Percentiles rank a stretch among this genome's conserved stretches.
Evolutionary conservation across 2,888 invertebrate species (phyloP).

Genomic region (Meiosimyza decipiens): DNA sequence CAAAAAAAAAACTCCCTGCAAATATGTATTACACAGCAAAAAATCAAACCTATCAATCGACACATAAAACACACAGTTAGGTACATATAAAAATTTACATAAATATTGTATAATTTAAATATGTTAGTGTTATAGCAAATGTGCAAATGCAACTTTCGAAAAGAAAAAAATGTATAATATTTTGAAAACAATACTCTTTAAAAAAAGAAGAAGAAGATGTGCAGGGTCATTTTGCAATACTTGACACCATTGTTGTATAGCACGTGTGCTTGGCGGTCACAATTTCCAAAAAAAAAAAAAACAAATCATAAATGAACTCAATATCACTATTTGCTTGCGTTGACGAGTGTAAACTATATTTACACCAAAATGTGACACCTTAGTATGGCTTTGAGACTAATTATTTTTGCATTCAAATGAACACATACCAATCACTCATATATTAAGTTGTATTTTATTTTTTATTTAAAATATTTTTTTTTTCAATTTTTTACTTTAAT

Average conservation of each 20-base stretch:
- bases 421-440: too few relatives aligned
- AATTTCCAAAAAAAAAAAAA: slow-evolving; percentile 3
- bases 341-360: neutral
- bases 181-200: too few relatives aligned
- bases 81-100: slow-evolving; percentile 41
- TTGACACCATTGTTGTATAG: slow-evolving; percentile 17
- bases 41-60: neutral
- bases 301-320: too few relatives aligned
- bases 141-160: neutral
- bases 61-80: slow-evolving; percentile 33
- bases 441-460: too few relatives aligned
- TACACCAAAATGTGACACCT: neutral
- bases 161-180: too few relatives aligned
- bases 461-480: too few relatives aligned
- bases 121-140: neutral
- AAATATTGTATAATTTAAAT: neutral
- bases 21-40: neutral
- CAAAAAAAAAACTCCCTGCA: slow-evolving; percentile 5
- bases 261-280: slow-evolving; percentile 19
- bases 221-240: too few relatives aligned
- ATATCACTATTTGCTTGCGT: slow-evolving; percentile 21
- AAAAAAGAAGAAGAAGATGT: too few relatives aligned
- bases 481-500: too few relatives aligned
- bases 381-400: slow-evolving; percentile 1
- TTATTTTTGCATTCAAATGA: neutral